These are phyloP conservation scores for Argyresthia goedartella DNA, from an alignment of 2,888 invertebrate species.

Conservation along the genomic window DNA sequence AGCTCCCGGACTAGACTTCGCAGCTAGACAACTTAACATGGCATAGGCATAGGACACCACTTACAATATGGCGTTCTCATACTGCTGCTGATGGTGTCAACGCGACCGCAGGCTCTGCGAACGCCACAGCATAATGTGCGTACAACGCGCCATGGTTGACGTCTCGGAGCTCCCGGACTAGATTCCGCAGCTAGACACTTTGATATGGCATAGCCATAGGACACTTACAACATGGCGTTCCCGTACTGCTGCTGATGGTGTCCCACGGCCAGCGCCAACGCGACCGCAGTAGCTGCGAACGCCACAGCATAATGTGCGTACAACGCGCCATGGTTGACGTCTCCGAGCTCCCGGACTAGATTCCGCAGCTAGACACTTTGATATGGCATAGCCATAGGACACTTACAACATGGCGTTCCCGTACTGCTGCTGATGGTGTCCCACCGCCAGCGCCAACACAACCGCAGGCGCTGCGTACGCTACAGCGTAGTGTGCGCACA, in stretches of 20 bases:
- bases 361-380: conserved; percentile 93
- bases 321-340: conserved; percentile 94
- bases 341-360: conserved; percentile 94
- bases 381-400: too few species aligned
- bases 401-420: conserved; percentile 88
- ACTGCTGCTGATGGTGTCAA: conserved; percentile 88
- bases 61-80: conserved; percentile 88
- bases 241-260: conserved; percentile 90
- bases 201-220: too few species aligned
- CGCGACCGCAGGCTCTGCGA: too few species aligned
- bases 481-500: conserved; percentile 91
- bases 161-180: too few species aligned
- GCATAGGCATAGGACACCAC: too few species aligned
- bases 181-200: too few species aligned
- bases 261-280: conserved; percentile 89
- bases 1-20: conserved; percentile 95
- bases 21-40: too few species aligned
- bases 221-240: conserved; percentile 87
- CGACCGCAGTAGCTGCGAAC: conserved; percentile 92
- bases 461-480: conserved; percentile 95
- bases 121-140: too few species aligned
- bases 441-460: conserved; percentile 88
- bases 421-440: conserved; percentile 88
- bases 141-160: too few species aligned
- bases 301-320: conserved; percentile 94